Conservation (phyloP, 1,140 invertebrate genomes). For the Halesus radiatus region DNA sequence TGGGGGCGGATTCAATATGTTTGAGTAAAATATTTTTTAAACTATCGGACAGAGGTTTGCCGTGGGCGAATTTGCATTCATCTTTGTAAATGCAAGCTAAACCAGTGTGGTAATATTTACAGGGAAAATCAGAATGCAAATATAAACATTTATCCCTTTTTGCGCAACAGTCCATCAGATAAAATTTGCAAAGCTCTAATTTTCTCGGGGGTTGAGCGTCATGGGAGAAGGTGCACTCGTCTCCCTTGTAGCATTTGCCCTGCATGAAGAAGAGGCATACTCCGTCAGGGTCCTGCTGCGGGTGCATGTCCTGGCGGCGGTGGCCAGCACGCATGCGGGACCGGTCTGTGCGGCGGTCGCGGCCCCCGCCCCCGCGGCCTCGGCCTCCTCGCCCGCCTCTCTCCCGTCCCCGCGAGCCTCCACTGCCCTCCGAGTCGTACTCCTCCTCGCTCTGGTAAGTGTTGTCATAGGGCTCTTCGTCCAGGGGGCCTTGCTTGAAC, state of each 20-base stretch:
- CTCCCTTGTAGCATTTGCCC: conserved; percentile 86
- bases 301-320: conserved; percentile 64
- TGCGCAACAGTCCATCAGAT: conserved; percentile 94
- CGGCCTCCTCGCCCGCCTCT: conserved; percentile 59
- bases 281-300: conserved; percentile 75
- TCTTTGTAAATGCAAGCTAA: conserved; percentile 85
- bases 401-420: conserved; percentile 62
- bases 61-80: conserved; percentile 95
- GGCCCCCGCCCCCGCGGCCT: conserved; percentile 54
- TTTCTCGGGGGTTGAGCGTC: conserved; percentile 86
- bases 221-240: conserved; percentile 88
- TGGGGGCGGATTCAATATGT: conserved; percentile 91
- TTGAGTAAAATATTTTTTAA: conserved; percentile 80
- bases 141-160: conserved; percentile 96
- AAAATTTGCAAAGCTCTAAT: conserved; percentile 97
- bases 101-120: conserved; percentile 96
- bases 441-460: conserved; percentile 61
- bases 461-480: conserved; percentile 49
- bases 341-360: conserved; percentile 35
- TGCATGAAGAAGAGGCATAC: conserved; percentile 88
- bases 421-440: conserved; percentile 71
- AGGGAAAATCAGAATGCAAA: conserved; percentile 97
- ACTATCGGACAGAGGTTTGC: conserved; percentile 82
- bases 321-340: conserved; percentile 48
- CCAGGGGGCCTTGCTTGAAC: conserved; percentile 60